Percentiles rank a stretch among this genome's conserved stretches.
Evolutionary conservation across 2,113 vertebrate genomes (phyloP).

Genomic region (Astur gentilis): DNA sequence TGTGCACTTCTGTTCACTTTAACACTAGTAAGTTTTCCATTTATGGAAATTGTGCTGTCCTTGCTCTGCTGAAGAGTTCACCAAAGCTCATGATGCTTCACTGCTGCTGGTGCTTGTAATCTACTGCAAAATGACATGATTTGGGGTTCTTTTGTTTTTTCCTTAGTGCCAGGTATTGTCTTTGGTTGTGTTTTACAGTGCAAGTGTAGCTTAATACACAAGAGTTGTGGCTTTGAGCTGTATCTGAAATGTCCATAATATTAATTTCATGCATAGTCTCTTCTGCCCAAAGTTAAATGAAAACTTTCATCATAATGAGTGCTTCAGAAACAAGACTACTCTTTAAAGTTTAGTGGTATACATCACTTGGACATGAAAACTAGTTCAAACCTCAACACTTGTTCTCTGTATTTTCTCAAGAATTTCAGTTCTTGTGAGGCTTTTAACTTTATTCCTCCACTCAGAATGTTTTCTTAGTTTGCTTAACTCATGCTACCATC

Average conservation of each 20-base stretch:
- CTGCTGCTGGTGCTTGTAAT: background rate
- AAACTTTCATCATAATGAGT: background rate
- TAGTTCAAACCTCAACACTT: background rate
- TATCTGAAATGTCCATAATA: background rate
- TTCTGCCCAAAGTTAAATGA: background rate
- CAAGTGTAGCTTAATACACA: background rate
- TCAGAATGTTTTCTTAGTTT: slow-evolving; percentile 44
- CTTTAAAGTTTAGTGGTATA: background rate
- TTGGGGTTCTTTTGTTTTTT: background rate
- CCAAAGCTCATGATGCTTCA: rapidly evolving
- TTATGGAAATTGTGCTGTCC: background rate
- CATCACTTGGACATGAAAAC: background rate
- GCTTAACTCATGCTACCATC: slow-evolving; percentile 54
- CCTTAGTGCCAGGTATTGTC: background rate
- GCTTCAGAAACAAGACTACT: background rate
- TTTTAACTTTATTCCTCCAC: slow-evolving; percentile 9
- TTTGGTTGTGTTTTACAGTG: background rate
- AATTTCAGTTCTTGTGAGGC: background rate
- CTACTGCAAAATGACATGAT: background rate
- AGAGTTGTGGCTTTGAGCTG: background rate
- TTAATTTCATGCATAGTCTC: background rate
- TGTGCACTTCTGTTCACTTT: background rate
- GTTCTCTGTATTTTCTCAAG: background rate
- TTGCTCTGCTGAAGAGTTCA: background rate
- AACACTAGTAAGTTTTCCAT: background rate